Conservation (phyloP, 2,888 invertebrate species). For the Phalera bucephala region DNA sequence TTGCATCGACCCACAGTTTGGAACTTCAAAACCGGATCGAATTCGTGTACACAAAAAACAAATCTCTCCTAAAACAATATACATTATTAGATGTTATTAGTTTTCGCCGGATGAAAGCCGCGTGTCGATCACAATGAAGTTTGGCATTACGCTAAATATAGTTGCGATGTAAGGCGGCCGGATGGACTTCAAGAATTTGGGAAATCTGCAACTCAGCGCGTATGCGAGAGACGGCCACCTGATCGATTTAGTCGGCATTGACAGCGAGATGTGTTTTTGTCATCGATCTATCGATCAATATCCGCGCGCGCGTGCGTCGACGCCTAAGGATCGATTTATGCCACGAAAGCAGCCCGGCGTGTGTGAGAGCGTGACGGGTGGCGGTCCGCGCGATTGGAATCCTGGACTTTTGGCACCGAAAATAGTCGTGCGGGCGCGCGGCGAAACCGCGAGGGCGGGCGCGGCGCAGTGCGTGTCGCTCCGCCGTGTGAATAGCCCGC, state of each 20-base stretch:
- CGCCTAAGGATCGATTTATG: constrained; percentile 28
- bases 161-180: constrained; percentile 26
- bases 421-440: constrained; percentile 78
- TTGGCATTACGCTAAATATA: constrained; percentile 43
- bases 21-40: background rate
- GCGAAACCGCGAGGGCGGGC: constrained; percentile 61
- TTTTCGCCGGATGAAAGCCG: constrained; percentile 24
- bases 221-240: constrained; percentile 11
- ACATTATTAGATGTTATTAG: constrained; percentile 14
- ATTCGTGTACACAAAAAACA: background rate
- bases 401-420: constrained; percentile 78
- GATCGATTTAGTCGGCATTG: constrained; percentile 40
- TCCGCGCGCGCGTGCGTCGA: constrained; percentile 16
- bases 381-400: constrained; percentile 46
- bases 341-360: constrained; percentile 19
- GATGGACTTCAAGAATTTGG: constrained; percentile 33
- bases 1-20: too few species aligned
- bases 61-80: constrained; percentile 2
- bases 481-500: constrained; percentile 82
- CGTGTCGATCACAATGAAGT: constrained; percentile 31
- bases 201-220: constrained; percentile 31
- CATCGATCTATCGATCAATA: constrained; percentile 40
- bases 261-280: constrained; percentile 37
- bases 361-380: constrained; percentile 64
- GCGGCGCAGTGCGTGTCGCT: constrained; percentile 81